Evolutionary conservation across 2,888 invertebrate genomes (phyloP), one percentile per base, ranked within the genome.

Genomic region (Seladonia tumulorum): DNA sequence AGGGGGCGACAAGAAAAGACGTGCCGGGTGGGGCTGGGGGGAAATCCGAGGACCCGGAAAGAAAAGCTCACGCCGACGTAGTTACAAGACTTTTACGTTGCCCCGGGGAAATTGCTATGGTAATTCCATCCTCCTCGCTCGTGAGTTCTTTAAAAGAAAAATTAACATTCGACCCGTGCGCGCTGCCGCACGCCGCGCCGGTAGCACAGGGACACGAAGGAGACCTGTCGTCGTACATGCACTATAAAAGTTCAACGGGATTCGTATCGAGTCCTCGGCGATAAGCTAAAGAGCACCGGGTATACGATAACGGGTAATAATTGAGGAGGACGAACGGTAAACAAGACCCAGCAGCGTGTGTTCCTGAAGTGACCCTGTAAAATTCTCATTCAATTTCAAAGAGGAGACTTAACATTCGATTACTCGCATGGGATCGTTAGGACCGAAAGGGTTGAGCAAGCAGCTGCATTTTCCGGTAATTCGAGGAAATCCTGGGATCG

Each of bases 31-130:
- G 35, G 35, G 35, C 3, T 2, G 7, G n/a, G 18, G 5, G 16
- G 16, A 63, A 63, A 29, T 29, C 29, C 42, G 12, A 42, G 68
- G 39, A 71, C 66, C 45, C 14, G 47, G 76, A 73, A 47, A 25
- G 72, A 57, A 79, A 72, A 85, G 79, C 66, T 39, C 71, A 57
- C 83, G 82, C 57, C 60, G 72, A 70, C 75, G 72, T 79, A 74
- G 90, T 91, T 90, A 88, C 87, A 88, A 80, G 89, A 88, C 84
- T 88, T 90, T 90, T 88, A 88, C 79, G 82, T 77, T 83, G 76
- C 90, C 83, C 89, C 73, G 45, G 90, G 90, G 89, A 90, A 90
- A 90, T 90, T 87, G 88, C 85, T 82, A 86, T 79, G 85, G 84
- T 83, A 90, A 89, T 90, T 88, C 87, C 79, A 79, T 85, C 78